A percentile compares a stretch with the other conserved stretches of the same genome.
Conservation (phyloP, 2,888 invertebrate genomes). For the Furcula furcula region DNA sequence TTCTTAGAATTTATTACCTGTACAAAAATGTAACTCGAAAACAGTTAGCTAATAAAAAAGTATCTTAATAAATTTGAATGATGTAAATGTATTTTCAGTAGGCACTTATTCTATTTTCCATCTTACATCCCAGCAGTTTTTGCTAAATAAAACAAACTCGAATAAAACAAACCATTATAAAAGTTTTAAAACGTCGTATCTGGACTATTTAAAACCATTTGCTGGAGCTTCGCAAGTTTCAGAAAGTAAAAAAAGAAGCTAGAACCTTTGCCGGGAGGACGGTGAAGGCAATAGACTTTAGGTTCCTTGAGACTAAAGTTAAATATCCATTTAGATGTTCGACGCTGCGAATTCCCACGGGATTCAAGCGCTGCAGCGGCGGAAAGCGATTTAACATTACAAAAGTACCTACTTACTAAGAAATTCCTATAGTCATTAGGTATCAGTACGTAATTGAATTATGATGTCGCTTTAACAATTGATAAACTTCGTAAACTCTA, state of each 20-base stretch:
- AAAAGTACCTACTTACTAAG: slow-evolving; percentile 35
- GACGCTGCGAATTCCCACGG: slow-evolving; percentile 52
- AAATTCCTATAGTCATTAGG: slow-evolving; percentile 35
- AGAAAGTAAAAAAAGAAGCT: slow-evolving; percentile 46
- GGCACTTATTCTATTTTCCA: too few species aligned
- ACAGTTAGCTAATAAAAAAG: too few species aligned
- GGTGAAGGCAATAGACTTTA: slow-evolving; percentile 72
- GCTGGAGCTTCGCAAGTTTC: slow-evolving; percentile 70
- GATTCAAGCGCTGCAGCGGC: slow-evolving; percentile 64
- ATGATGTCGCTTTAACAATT: too few species aligned
- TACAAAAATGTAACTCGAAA: too few species aligned
- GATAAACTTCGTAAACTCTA: too few species aligned
- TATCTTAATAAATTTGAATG: too few species aligned
- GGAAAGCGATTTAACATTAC: slow-evolving; percentile 35
- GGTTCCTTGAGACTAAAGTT: slow-evolving; percentile 77
- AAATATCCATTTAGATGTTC: slow-evolving; percentile 81
- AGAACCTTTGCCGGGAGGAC: slow-evolving; percentile 43
- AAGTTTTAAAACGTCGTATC: slow-evolving; percentile 40
- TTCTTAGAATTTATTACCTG: too few species aligned
- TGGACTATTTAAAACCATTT: slow-evolving; percentile 70
- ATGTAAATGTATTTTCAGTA: too few species aligned
- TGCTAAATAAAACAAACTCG: slow-evolving; percentile 28
- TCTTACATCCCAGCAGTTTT: neutral
- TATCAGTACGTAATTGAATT: too few species aligned
- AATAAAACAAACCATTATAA: slow-evolving; percentile 29